A percentile compares a stretch with the other conserved stretches of the same genome.
phyloP scores from a whole-genome alignment of 2,888 invertebrate species.

The Macaria liturata region DNA sequence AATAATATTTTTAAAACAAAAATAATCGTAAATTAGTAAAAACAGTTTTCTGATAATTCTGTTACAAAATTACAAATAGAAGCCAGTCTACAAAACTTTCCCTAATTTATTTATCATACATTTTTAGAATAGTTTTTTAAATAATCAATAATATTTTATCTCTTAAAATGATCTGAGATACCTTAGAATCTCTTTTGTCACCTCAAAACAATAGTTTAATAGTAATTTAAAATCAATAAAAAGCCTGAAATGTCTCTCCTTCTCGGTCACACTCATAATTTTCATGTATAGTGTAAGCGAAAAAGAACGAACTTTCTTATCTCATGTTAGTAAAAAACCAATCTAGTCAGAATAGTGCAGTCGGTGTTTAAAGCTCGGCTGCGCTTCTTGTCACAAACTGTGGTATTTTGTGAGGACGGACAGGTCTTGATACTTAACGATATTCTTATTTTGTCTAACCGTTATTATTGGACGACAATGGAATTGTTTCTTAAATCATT shows the following conservation, averaged over 20 bases:
- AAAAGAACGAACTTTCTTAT: too few species aligned
- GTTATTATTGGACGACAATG: neutral
- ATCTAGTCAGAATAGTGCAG: slow-evolving; percentile 33
- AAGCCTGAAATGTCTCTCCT: too few species aligned
- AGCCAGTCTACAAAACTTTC: too few species aligned
- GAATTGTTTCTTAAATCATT: too few species aligned
- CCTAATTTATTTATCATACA: neutral
- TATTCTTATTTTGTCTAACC: slow-evolving; percentile 2
- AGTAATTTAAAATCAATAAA: neutral
- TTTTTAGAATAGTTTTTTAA: neutral
- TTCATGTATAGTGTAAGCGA: too few species aligned
- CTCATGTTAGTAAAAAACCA: slow-evolving; percentile 33
- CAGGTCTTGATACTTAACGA: slow-evolving; percentile 16
- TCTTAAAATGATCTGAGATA: slow-evolving; percentile 38
- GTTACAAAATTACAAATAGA: too few species aligned
- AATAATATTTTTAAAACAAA: too few species aligned
- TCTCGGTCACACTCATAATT: too few species aligned
- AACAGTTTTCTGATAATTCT: too few species aligned
- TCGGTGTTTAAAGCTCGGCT: slow-evolving; percentile 13
- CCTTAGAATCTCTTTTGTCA: slow-evolving; percentile 37
- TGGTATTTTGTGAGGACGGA: slow-evolving; percentile 40
- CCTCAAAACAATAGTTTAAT: slow-evolving; percentile 19
- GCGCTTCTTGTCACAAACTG: slow-evolving; percentile 48
- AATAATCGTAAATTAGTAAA: too few species aligned
- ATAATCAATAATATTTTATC: too few species aligned